Evolutionary conservation across 2,797 vertebrate genomes (phyloP).

Genomic region (Coregonus sp.): DNA sequence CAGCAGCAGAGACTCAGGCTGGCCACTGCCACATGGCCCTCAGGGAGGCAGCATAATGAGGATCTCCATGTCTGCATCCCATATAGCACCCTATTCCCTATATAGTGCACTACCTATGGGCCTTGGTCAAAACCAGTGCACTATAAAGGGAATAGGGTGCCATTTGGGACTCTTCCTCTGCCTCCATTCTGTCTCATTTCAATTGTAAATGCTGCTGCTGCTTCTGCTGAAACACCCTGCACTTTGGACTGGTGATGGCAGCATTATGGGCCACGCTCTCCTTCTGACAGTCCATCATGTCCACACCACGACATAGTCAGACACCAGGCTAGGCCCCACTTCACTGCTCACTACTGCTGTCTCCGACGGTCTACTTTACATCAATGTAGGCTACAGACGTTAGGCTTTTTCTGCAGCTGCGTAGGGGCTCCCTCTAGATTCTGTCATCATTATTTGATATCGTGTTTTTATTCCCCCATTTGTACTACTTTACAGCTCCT

Average conservation of each 20-base stretch:
- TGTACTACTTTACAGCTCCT: no score
- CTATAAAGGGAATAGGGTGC: neutral
- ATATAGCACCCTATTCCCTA: neutral
- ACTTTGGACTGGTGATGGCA: slow-evolving; percentile 76
- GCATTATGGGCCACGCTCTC: slow-evolving; percentile 70
- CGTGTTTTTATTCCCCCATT: neutral
- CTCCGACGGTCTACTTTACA: slow-evolving; percentile 19
- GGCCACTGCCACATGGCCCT: slow-evolving; percentile 70
- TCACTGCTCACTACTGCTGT: slow-evolving; percentile 33
- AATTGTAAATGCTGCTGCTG: slow-evolving; percentile 72
- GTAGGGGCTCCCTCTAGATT: neutral
- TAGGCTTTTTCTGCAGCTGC: neutral
- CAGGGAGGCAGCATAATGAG: slow-evolving; percentile 77
- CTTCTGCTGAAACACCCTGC: slow-evolving; percentile 54
- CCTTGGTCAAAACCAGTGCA: neutral
- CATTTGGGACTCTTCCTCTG: slow-evolving; percentile 30
- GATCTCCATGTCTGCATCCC: slow-evolving; percentile 58
- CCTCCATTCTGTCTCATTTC: slow-evolving; percentile 77
- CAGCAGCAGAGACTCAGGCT: slow-evolving; percentile 31
- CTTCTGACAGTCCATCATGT: slow-evolving; percentile 75
- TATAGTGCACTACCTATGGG: neutral
- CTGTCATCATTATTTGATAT: neutral
- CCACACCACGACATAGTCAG: slow-evolving; percentile 14
- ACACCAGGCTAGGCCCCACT: slow-evolving; percentile 16
- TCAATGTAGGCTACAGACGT: slow-evolving; percentile 2